These are phyloP conservation scores for Oceanites oceanicus DNA, from an alignment of 2,113 vertebrate species.

Conservation along the genomic window DNA sequence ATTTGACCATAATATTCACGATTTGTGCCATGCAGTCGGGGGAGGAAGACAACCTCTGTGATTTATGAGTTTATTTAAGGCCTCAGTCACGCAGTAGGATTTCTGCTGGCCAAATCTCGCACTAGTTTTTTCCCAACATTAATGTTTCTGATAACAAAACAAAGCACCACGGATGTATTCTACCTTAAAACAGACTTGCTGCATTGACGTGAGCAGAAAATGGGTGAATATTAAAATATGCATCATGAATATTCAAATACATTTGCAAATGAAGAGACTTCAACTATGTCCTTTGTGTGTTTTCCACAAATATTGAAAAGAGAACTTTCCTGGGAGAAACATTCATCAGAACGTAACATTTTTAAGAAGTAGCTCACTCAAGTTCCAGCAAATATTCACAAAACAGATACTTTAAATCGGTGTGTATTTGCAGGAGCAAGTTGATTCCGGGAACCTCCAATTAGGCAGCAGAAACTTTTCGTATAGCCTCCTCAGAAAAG, in stretches of 20 bases:
- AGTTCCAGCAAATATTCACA: not conserved
- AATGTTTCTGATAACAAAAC: not conserved
- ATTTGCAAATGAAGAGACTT: conserved; percentile 24
- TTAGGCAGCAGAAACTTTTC: conserved; percentile 12
- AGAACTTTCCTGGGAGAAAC: not conserved
- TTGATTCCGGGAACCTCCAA: not conserved
- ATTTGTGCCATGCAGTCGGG: not conserved
- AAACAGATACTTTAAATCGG: not conserved
- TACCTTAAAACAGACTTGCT: not conserved
- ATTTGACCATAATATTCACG: not conserved
- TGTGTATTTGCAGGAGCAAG: not conserved
- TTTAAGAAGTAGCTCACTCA: not conserved
- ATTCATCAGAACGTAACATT: not conserved
- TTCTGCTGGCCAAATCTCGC: not conserved
- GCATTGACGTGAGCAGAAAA: not conserved
- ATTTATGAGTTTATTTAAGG: not conserved
- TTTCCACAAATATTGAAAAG: conserved; percentile 22
- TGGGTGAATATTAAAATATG: not conserved
- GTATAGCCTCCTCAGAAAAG: not conserved
- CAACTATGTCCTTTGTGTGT: not conserved
- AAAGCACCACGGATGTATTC: not conserved
- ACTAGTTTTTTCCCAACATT: not conserved
- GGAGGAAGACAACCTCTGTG: accelerated
- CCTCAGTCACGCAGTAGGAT: not conserved
- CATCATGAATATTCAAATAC: not conserved